Conservation (phyloP, 2,797 vertebrate genomes). For the Myotis vivesi region DNA sequence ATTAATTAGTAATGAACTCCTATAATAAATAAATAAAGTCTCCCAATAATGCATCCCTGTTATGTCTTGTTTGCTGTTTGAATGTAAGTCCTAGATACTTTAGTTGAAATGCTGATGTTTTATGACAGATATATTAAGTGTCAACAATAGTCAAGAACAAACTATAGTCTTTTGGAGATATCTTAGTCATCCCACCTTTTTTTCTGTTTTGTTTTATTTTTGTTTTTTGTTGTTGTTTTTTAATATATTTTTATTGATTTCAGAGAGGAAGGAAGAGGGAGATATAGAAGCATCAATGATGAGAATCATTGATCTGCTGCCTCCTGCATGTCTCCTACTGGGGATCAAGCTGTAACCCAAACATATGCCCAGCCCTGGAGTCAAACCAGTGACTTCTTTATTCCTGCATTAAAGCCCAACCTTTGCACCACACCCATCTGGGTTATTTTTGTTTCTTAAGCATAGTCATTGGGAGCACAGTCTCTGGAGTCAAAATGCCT, state of each 20-base stretch:
- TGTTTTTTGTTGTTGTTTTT: no score
- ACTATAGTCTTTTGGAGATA: slow-evolving; percentile 34
- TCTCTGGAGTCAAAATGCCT: neutral
- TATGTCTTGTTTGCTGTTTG: slow-evolving; percentile 26
- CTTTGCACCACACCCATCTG: no score
- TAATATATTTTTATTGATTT: no score
- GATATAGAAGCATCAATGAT: no score
- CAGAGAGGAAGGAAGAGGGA: no score
- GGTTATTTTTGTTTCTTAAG: neutral
- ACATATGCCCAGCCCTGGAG: no score
- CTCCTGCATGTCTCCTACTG: no score
- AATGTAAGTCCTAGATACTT: neutral
- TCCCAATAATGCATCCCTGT: neutral
- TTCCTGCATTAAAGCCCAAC: no score
- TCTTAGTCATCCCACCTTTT: neutral
- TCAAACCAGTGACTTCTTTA: no score
- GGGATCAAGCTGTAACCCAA: no score
- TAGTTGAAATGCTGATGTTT: slow-evolving; percentile 19
- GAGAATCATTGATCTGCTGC: no score
- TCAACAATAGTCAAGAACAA: slow-evolving; percentile 30
- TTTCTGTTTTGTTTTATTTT: no score
- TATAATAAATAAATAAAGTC: slow-evolving; percentile 16
- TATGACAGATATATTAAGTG: slow-evolving; percentile 38
- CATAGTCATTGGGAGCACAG: neutral
- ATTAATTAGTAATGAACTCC: slow-evolving; percentile 25